Evolutionary conservation across 2,797 vertebrate species (phyloP).

Genomic region (Carapus acus): DNA sequence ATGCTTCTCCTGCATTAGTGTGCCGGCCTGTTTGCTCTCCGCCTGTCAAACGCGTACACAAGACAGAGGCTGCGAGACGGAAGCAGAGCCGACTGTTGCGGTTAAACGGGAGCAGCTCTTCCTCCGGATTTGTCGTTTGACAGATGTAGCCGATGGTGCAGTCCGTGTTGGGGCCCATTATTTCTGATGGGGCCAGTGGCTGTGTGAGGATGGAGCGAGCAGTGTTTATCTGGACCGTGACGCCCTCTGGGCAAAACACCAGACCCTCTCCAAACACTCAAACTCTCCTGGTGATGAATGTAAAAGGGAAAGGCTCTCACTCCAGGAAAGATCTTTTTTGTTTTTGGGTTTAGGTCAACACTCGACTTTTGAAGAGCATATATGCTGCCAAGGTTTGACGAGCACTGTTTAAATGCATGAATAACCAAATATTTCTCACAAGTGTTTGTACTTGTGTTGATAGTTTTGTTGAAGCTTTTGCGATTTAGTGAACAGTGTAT

Average conservation of each 20-base stretch:
- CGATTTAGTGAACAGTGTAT: no score
- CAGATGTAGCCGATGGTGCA: slow-evolving; percentile 53
- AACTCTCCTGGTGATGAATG: slow-evolving; percentile 34
- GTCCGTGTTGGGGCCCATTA: slow-evolving; percentile 44
- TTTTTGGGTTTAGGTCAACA: not conserved
- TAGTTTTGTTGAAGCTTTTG: no score
- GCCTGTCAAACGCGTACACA: slow-evolving; percentile 40
- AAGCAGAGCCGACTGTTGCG: slow-evolving; percentile 48
- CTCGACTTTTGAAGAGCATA: no score
- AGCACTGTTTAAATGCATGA: no score
- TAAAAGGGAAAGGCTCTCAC: slow-evolving; percentile 16
- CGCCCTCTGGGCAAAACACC: slow-evolving; percentile 27
- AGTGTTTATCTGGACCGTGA: slow-evolving; percentile 32
- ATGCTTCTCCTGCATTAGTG: slow-evolving; percentile 52
- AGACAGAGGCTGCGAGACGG: slow-evolving; percentile 46
- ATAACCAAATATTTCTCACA: no score
- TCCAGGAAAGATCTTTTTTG: not conserved
- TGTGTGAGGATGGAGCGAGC: slow-evolving; percentile 35
- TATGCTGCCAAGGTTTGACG: no score
- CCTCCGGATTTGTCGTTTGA: slow-evolving; percentile 49
- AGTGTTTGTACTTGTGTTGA: no score
- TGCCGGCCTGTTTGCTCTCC: slow-evolving; percentile 8
- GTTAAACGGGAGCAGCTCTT: slow-evolving; percentile 53
- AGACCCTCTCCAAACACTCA: slow-evolving; percentile 33
- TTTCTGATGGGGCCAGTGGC: slow-evolving; percentile 46